Evolutionary conservation across 2,797 vertebrate genomes (phyloP).

Genomic region (Lepidocolaptes lacrymiger): DNA sequence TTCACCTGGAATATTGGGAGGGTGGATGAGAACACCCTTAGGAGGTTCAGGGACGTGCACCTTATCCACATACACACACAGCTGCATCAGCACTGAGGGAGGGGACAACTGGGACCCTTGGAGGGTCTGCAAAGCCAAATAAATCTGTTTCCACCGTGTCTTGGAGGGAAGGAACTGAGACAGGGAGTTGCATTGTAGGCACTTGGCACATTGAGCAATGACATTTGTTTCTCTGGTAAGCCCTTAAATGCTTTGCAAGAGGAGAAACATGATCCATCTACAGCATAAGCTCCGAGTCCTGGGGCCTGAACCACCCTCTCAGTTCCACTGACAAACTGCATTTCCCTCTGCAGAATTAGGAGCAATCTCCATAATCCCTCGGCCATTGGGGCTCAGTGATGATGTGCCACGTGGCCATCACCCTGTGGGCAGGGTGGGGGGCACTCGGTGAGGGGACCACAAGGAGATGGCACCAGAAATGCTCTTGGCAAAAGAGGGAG

Average conservation of each 20-base stretch:
- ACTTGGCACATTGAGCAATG: slow-evolving; percentile 42
- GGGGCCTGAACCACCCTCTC: neutral
- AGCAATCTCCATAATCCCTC: neutral
- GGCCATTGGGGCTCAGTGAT: accelerated
- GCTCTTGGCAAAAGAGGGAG: neutral
- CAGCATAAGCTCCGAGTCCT: slow-evolving; percentile 6
- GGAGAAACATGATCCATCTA: slow-evolving; percentile 50
- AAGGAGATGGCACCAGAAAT: neutral
- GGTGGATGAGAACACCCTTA: no score
- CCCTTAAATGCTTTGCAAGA: slow-evolving; percentile 46
- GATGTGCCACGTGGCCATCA: accelerated
- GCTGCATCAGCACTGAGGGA: neutral
- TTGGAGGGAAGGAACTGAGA: slow-evolving; percentile 37
- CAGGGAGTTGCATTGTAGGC: slow-evolving; percentile 2
- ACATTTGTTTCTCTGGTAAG: slow-evolving; percentile 61
- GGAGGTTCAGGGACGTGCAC: neutral
- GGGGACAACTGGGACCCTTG: neutral
- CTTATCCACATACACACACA: neutral
- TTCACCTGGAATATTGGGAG: no score
- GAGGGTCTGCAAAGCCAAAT: neutral
- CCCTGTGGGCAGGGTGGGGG: accelerated
- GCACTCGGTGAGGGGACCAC: accelerated
- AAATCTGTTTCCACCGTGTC: neutral
- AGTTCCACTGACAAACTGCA: neutral
- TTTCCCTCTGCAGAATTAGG: slow-evolving; percentile 23